Conservation (phyloP, 2,888 invertebrate genomes). For the Steromphala cineraria region DNA sequence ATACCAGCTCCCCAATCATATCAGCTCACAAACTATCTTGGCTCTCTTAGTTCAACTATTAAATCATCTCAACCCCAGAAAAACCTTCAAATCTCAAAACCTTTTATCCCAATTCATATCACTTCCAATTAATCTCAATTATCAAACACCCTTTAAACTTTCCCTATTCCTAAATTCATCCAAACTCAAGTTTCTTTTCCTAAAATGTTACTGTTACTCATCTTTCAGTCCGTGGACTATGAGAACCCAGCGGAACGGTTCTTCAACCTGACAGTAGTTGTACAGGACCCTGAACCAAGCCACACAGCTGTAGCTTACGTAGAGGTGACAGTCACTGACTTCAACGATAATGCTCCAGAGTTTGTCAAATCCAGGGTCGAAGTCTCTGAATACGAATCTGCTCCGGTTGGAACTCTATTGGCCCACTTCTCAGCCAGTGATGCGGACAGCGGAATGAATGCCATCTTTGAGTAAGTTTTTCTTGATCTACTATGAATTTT, state of each 20-base stretch:
- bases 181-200: too few relatives aligned
- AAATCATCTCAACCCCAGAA: too few relatives aligned
- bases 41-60: too few relatives aligned
- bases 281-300: conserved; percentile 62
- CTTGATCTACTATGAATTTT: too few relatives aligned
- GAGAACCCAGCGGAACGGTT: conserved; percentile 58
- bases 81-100: too few relatives aligned
- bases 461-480: conserved; percentile 63
- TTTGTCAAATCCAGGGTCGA: conserved; percentile 81
- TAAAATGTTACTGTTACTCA: too few relatives aligned
- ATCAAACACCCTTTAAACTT: too few relatives aligned
- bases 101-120: too few relatives aligned
- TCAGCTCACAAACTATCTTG: too few relatives aligned
- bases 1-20: too few relatives aligned
- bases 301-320: conserved; percentile 90
- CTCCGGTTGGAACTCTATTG: conserved; percentile 90
- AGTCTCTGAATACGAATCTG: conserved; percentile 86
- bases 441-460: conserved; percentile 91
- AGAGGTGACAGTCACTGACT: conserved; percentile 97
- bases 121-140: too few relatives aligned
- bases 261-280: conserved; percentile 72
- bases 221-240: conserved; percentile 67
- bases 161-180: too few relatives aligned
- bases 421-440: conserved; percentile 97
- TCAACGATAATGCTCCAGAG: conserved; percentile 99